Conservation (phyloP, 2,888 invertebrate species). For the Palloptera scutellata region DNA sequence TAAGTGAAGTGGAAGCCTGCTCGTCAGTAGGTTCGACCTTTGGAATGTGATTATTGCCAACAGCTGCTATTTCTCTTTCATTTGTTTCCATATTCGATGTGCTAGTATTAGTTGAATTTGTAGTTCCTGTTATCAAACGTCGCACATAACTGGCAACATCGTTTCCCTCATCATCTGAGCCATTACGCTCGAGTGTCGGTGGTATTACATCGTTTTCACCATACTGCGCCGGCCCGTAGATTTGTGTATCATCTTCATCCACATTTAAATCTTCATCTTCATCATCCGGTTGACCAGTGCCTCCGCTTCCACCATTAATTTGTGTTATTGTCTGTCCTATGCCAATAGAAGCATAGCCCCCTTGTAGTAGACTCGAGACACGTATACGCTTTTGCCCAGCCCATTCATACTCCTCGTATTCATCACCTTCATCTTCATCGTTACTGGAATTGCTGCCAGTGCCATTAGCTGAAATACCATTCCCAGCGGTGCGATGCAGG, state of each 20-base stretch:
- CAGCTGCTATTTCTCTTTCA: constrained; percentile 4
- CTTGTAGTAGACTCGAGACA: constrained; percentile 75
- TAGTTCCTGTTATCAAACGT: constrained; percentile 52
- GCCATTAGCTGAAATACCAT: constrained; percentile 38
- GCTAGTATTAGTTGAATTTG: constrained; percentile 28
- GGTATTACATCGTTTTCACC: constrained; percentile 75
- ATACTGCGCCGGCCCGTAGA: constrained; percentile 88
- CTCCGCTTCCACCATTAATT: constrained; percentile 40
- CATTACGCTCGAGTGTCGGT: constrained; percentile 59
- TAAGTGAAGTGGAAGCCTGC: not conserved
- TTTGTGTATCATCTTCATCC: constrained; percentile 84
- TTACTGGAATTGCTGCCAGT: constrained; percentile 64
- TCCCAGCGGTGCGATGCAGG: constrained; percentile 63
- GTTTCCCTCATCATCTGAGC: constrained; percentile 41
- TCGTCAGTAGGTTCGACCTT: constrained; percentile 33
- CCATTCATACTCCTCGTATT: constrained; percentile 89
- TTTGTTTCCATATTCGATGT: constrained; percentile 16
- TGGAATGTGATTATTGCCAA: not conserved
- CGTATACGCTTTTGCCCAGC: constrained; percentile 85
- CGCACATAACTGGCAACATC: constrained; percentile 59
- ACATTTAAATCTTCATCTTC: constrained; percentile 82
- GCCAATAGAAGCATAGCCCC: constrained; percentile 69
- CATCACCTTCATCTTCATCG: constrained; percentile 71
- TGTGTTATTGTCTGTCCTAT: constrained; percentile 57
- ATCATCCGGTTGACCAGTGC: constrained; percentile 56